A percentile compares a stretch with the other conserved stretches of the same genome.
phyloP scores from a whole-genome alignment of 2,113 vertebrate species.

The Falcunculus frontatus region DNA sequence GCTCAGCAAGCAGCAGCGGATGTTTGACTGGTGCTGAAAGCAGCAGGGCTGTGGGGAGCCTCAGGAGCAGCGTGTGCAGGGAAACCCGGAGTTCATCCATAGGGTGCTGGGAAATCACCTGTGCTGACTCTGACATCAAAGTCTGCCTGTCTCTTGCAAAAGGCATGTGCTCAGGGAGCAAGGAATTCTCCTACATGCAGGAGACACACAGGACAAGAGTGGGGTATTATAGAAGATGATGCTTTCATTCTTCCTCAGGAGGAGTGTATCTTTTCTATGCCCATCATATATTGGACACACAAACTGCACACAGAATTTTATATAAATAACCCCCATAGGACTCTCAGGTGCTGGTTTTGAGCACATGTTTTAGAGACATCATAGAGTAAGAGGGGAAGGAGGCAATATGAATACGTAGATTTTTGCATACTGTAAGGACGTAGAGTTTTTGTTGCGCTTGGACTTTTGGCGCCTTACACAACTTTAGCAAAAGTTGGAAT shows the following conservation, averaged over 20 bases:
- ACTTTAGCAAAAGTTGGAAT: not conserved
- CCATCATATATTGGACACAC: not conserved
- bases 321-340: not conserved
- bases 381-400: not conserved
- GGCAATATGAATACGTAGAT: not conserved
- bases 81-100: fast-evolving
- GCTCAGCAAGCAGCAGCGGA: not conserved
- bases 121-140: not conserved
- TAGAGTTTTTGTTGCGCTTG: not conserved
- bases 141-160: too few relatives aligned
- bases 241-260: not conserved
- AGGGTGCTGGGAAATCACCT: not conserved
- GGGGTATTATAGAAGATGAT: not conserved
- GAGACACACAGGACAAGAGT: fast-evolving
- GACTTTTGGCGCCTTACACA: not conserved
- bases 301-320: not conserved
- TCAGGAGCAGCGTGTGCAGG: not conserved
- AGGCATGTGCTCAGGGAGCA: not conserved
- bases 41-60: not conserved
- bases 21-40: not conserved
- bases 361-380: not conserved
- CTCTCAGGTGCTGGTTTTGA: not conserved
- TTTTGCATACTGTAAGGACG: not conserved
- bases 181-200: not conserved
- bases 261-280: not conserved